These are phyloP conservation scores for Epinotia brunnichana DNA, from an alignment of 2,888 invertebrate genomes.

Conservation along the genomic window DNA sequence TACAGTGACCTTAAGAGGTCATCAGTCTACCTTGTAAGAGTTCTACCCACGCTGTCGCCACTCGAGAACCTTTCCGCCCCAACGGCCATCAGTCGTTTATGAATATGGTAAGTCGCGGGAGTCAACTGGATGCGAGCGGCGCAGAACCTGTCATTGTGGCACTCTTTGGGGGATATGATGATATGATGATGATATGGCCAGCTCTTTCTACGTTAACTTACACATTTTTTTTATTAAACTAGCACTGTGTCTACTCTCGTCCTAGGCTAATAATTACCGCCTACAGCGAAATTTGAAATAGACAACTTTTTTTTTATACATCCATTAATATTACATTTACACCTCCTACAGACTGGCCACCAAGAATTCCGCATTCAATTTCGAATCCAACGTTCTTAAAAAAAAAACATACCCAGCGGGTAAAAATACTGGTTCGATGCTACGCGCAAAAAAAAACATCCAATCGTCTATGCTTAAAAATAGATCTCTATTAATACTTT, in stretches of 20 bases:
- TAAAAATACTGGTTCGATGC: conserved; percentile 80
- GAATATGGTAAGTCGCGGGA: too few relatives aligned
- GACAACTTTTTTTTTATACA: conserved; percentile 64
- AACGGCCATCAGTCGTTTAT: too few relatives aligned
- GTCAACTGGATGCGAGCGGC: too few relatives aligned
- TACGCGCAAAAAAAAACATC: conserved; percentile 74
- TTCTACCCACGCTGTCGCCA: too few relatives aligned
- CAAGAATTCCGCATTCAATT: conserved; percentile 50
- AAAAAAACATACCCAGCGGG: conserved; percentile 46
- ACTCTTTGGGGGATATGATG: too few relatives aligned
- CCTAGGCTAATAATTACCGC: conserved; percentile 55
- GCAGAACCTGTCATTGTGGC: too few relatives aligned
- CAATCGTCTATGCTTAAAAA: conserved; percentile 69
- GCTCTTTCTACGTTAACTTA: too few relatives aligned
- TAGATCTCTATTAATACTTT: conserved; percentile 74
- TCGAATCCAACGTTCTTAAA: conserved; percentile 31
- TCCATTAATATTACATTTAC: conserved; percentile 66
- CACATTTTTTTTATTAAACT: background rate
- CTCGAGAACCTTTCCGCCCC: too few relatives aligned
- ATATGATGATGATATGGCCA: too few relatives aligned
- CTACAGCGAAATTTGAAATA: conserved; percentile 66
- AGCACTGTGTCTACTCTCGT: conserved; percentile 45
- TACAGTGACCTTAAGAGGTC: too few relatives aligned
- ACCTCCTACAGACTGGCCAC: conserved; percentile 71
- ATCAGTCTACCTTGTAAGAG: too few relatives aligned